Evolutionary conservation across 2,113 vertebrate species (phyloP).

Genomic region (Abramis brama): DNA sequence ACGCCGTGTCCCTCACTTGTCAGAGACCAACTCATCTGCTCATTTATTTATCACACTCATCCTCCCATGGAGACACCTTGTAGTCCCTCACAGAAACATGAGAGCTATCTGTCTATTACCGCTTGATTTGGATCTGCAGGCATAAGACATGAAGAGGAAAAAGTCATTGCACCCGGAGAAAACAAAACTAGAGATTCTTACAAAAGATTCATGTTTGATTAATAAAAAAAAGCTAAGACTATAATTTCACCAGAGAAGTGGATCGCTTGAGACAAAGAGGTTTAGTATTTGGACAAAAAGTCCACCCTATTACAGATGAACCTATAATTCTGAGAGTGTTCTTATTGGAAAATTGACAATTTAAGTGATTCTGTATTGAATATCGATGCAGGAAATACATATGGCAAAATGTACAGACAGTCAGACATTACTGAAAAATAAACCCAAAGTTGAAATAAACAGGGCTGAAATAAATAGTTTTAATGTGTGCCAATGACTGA

Average conservation of each 20-base stretch:
- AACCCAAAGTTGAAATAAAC: background rate
- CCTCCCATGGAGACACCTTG: conserved; percentile 62
- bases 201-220: background rate
- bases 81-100: conserved; percentile 59
- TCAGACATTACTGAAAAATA: background rate
- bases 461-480: background rate
- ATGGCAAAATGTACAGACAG: background rate
- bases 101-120: conserved; percentile 59
- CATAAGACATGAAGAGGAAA: background rate
- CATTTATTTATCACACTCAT: conserved; percentile 75
- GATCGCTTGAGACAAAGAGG: background rate
- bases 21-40: conserved; percentile 77
- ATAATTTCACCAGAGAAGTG: background rate
- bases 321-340: background rate
- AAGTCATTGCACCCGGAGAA: conserved; percentile 58
- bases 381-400: too few relatives aligned
- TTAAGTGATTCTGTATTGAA: background rate
- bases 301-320: background rate
- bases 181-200: conserved; percentile 48
- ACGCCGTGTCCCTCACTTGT: conserved; percentile 78
- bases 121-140: conserved; percentile 67
- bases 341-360: background rate
- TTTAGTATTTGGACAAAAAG: background rate
- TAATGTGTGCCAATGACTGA: background rate
- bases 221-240: background rate